Base-by-base conservation (phyloP, 2,797 vertebrate genomes). In the Ptychobarbus kaznakovi region DNA sequence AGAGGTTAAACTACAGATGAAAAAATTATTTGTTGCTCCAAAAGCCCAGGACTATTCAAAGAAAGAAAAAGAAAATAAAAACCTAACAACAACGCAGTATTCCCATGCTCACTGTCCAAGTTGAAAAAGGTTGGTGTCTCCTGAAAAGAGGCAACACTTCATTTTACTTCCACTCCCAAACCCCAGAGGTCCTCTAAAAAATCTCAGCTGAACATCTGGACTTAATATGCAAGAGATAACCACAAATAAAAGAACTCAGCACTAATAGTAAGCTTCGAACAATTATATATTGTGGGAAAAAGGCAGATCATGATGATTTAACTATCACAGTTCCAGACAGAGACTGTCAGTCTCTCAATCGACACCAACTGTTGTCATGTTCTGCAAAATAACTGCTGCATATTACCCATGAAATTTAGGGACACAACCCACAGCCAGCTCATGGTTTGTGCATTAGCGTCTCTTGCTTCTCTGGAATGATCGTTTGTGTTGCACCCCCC, bases 371-470 rank as follows among this genome's bases (percentile, higher is more conserved):
- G 49, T 81, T 73, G 35, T 88, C 86, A 85, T 82, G 81, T 86
- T 86, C 70, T 70, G 72, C 80, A 74, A 81, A 80, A 61, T 86
- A 82, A 83, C 58, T 8, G 61, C 49, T 74, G 70, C 51, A 46
- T 80, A 68, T 86, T 75, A 40, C 65, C 86, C 80, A 65, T 82
- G 66, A 88, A 86, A 49, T 83, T 63, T 49, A 86, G 69, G 38
- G 32, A 65, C 85, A 49, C 38, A 75, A 83, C 46, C 61, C 49
- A 81, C 42, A 53, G 40, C 92, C 91, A 90, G 92, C 89, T 92
- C 86, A 91, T 94, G 92, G 94, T 94, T 94, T 91, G 93, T 92
- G 90, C 91, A 94, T 95, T 92, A 92, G 75, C 25, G 70, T 90
- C 91, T 86, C 81, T 87, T 89, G 89, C 75, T 89, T 89, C 86